Evolutionary conservation across 1,140 invertebrate genomes (phyloP).

Genomic region (Centruroides vittatus): DNA sequence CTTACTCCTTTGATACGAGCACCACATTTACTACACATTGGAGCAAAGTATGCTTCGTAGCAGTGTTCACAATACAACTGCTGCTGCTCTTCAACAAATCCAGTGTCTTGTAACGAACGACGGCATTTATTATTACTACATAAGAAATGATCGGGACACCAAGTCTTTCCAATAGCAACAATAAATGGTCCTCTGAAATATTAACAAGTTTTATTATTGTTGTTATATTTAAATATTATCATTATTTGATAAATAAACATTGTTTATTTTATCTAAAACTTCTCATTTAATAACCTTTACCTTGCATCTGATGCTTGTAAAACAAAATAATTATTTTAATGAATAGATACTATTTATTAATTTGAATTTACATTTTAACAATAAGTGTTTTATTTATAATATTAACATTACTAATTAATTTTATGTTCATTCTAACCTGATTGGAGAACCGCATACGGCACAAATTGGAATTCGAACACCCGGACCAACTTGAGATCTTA

Average conservation of each 20-base stretch:
- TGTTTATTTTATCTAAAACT: too few relatives aligned
- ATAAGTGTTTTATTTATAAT: neutral
- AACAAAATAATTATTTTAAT: neutral
- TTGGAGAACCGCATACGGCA: slow-evolving; percentile 71
- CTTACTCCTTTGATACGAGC: slow-evolving; percentile 75
- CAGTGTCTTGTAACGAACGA: slow-evolving; percentile 80
- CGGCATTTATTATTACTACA: slow-evolving; percentile 83
- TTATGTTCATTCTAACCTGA: slow-evolving; percentile 53
- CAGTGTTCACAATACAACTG: slow-evolving; percentile 92
- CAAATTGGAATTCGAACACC: slow-evolving; percentile 74
- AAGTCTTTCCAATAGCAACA: slow-evolving; percentile 88
- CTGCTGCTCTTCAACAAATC: slow-evolving; percentile 94
- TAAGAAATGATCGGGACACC: slow-evolving; percentile 97
- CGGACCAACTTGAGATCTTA: slow-evolving; percentile 54
- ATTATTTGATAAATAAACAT: too few relatives aligned
- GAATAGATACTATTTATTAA: neutral
- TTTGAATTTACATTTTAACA: neutral
- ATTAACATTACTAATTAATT: neutral
- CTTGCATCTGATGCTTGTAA: neutral
- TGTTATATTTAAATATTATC: too few relatives aligned
- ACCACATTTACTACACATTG: slow-evolving; percentile 82
- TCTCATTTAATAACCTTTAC: neutral
- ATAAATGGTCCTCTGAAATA: slow-evolving; percentile 84
- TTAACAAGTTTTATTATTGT: neutral
- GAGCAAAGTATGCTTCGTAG: slow-evolving; percentile 91